A percentile compares a stretch with the other conserved stretches of the same genome.
Evolutionary conservation across 2,113 vertebrate genomes (phyloP).

Genomic region (Motacilla tschutschensis): DNA sequence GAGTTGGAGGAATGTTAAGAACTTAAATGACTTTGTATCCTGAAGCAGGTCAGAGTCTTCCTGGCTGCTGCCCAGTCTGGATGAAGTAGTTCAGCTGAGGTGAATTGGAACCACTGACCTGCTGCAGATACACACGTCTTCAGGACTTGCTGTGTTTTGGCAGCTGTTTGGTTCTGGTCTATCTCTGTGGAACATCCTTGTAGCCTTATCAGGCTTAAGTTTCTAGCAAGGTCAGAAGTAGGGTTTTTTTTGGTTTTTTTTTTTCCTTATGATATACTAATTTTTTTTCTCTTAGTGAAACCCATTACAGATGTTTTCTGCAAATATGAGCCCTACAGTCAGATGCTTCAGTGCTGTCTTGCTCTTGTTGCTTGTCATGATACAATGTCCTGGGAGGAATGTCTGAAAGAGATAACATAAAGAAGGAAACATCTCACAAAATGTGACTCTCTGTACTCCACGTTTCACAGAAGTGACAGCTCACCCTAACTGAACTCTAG

Average conservation of each 20-base stretch:
- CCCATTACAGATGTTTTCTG: background rate
- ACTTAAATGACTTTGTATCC: background rate
- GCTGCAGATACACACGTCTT: background rate
- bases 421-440: background rate
- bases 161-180: conserved; percentile 17
- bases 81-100: conserved; percentile 36
- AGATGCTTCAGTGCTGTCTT: background rate
- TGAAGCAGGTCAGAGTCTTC: background rate
- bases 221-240: background rate
- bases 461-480: background rate
- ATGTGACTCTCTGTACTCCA: background rate
- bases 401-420: conserved; percentile 13
- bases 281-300: background rate
- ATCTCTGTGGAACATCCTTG: conserved; percentile 37
- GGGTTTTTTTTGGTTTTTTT: background rate
- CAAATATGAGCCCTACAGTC: background rate
- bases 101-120: background rate
- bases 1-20: background rate
- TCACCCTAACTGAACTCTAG: conserved; percentile 16
- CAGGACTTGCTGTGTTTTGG: background rate
- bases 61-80: background rate
- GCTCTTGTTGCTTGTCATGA: background rate
- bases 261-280: background rate
- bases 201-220: conserved; percentile 6
- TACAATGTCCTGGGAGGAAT: background rate